A percentile compares a stretch with the other conserved stretches of the same genome.
These are phyloP conservation scores for Cephalotes varians DNA, from an alignment of 2,888 invertebrate genomes.

Conservation along the genomic window DNA sequence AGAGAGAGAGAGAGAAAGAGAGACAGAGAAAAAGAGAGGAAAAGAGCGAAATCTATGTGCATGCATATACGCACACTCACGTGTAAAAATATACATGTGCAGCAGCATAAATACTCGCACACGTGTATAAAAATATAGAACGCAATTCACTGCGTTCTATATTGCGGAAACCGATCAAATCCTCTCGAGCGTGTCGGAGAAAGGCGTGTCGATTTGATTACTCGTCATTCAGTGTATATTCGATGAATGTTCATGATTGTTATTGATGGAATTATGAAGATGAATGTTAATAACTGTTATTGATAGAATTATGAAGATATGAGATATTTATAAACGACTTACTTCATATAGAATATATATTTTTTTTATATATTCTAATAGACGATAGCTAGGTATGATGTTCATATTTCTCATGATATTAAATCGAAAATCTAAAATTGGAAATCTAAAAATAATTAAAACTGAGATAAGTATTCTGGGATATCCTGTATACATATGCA, in stretches of 20 bases:
- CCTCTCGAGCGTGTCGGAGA: not conserved
- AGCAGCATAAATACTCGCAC: conserved; percentile 11
- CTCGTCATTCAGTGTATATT: not conserved
- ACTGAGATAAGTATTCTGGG: not conserved
- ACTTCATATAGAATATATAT: not conserved
- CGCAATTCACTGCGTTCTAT: not conserved
- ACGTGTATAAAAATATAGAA: not conserved
- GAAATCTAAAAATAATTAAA: not conserved
- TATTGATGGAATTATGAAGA: not conserved
- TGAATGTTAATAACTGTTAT: not conserved
- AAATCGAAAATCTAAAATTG: too few species aligned
- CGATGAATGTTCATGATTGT: not conserved
- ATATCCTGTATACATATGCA: not conserved
- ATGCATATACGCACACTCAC: conserved; percentile 37
- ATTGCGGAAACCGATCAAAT: not conserved
- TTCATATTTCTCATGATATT: not conserved
- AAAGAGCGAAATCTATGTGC: conserved; percentile 60
- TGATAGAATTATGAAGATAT: not conserved
- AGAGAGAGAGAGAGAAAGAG: conserved; percentile 73
- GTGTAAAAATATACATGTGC: conserved; percentile 8
- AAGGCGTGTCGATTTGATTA: conserved; percentile 1
- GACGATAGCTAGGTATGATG: not conserved
- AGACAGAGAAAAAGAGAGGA: conserved; percentile 64
- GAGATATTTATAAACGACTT: not conserved
- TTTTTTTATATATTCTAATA: not conserved